Evolutionary conservation across 2,888 invertebrate species (phyloP), one percentile per base, ranked within the genome.

Genomic region (Orthosia incerta): DNA sequence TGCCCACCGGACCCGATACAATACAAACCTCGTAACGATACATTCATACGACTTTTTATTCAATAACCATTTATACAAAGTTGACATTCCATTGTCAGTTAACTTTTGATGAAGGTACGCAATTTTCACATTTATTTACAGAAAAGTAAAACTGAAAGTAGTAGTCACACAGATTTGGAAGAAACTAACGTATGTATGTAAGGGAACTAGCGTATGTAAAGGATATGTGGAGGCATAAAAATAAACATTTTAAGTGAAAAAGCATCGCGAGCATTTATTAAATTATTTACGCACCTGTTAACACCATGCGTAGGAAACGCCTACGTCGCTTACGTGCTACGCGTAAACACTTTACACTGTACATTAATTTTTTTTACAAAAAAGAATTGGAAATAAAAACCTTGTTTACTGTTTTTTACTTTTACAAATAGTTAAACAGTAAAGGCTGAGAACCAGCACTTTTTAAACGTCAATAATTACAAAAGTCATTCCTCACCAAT

Each of bases 1-100:
- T 75, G 80, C 66, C 68, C 74, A 77, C 73, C 78, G 79, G 83
- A 85, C 86, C 78, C 71, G 51, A 70, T 72, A 72, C 72, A 79
- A 77, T 65, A 73, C 66, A 74, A 71, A 71, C 74, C 55, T 73
- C 66, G 64, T 69, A 62, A 74, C 67, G 62, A 55, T 57, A 63
- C 69, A 74, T 73, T 73, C 67, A 72, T n/a, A 60, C 67, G 56
- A 85, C 26, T 76, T 85, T 80, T 74, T 48, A 76, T 78, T 61
- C 55, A 82, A 82, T 71, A 62, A 15, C 45, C 55, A 73, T 57
- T 48, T 4, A 0, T 2, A 51, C 74, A 86, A 75, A 71, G 86
- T 80, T 74, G 74, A 76, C 53, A 79, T 77, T 84, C 60, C 56
- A 67, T 45, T 64, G 63, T 20, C 53, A 45, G 39, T 16, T 56